Evolutionary conservation across 2,113 vertebrate genomes (phyloP), one percentile per base, ranked within the genome.

Genomic region (Narcine bancroftii): DNA sequence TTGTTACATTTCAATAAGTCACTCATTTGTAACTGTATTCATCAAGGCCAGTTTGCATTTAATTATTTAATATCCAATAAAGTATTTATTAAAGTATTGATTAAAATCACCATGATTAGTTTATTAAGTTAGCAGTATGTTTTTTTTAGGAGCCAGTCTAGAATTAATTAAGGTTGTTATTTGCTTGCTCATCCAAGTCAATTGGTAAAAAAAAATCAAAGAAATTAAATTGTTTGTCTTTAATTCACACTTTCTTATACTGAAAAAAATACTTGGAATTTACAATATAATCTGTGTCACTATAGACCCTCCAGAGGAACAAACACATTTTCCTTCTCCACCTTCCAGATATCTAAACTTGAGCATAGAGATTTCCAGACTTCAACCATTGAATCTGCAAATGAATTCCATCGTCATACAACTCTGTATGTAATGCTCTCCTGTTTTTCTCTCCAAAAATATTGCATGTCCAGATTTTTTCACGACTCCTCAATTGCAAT

Each of bases 71-170:
- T 69, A 45, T 2, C 21, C 33, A 45, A 45, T 29, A 91, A 69
- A 47, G n/a, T n/a, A n/a, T n/a, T n/a, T n/a, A n/a, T n/a, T 91
- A 42, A 91, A 91, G 24, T 71, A 91, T 33, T 45, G 69, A 91
- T 71, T 91, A 65, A 91, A 91, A 69, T 69, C 65, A 69, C 63
- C 13, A 24, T 45, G 42, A 69, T 29, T 91, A 15, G 63, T 69
- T 39, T 29, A 66, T 45, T 24, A 69, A 71, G 81, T 87, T n/a
- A 91, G 60, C 26, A 66, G 19, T 69, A 69, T 15, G 33, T 29
- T 17, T 69, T 47, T 91, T 91, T 71, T 5, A 69, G 69, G 71
- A 91, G 29, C 39, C 39, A 71, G 65, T 91, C 65, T 13, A 42
- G 24, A 91, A 91, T 33, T 26, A 69, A 71, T 69, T 87, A 21